Conservation (phyloP, 2,797 vertebrate genomes). For the Leuciscus waleckii region DNA sequence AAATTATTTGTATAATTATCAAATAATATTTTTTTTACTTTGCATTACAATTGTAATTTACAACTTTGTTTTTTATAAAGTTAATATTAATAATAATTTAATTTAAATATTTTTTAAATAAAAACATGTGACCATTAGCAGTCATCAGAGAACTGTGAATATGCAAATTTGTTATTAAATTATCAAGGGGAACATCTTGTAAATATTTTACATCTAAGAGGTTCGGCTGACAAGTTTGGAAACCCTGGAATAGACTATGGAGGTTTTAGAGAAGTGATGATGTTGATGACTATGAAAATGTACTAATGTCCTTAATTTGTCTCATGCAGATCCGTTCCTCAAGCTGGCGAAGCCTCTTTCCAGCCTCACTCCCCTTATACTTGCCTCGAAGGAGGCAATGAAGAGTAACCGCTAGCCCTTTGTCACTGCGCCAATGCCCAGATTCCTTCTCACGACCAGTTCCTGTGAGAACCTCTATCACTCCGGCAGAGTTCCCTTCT, state of each 20-base stretch:
- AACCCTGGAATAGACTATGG: background rate
- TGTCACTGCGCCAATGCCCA: constrained; percentile 27
- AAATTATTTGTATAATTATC: background rate
- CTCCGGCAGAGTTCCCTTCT: constrained; percentile 34
- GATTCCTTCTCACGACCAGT: constrained; percentile 4
- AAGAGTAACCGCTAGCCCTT: constrained; percentile 88
- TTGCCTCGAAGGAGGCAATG: constrained; percentile 99
- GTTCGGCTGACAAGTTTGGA: background rate
- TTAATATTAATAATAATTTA: background rate
- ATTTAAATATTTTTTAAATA: background rate
- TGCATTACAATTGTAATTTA: background rate
- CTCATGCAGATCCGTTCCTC: constrained; percentile 91
- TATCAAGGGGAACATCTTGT: background rate
- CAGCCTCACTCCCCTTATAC: constrained; percentile 96
- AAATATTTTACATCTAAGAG: background rate
- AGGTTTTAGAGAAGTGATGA: background rate
- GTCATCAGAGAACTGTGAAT: background rate
- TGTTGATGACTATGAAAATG: background rate
- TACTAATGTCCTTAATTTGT: constrained; percentile 17
- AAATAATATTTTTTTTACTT: background rate
- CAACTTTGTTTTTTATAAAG: background rate
- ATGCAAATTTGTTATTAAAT: background rate
- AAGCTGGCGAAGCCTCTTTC: constrained; percentile 97
- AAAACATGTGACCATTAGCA: background rate
- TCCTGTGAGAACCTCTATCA: constrained; percentile 33